Evolutionary conservation across 1,140 invertebrate species (phyloP), one percentile per base, ranked within the genome.

Genomic region (Temnothorax curvispinosus): DNA sequence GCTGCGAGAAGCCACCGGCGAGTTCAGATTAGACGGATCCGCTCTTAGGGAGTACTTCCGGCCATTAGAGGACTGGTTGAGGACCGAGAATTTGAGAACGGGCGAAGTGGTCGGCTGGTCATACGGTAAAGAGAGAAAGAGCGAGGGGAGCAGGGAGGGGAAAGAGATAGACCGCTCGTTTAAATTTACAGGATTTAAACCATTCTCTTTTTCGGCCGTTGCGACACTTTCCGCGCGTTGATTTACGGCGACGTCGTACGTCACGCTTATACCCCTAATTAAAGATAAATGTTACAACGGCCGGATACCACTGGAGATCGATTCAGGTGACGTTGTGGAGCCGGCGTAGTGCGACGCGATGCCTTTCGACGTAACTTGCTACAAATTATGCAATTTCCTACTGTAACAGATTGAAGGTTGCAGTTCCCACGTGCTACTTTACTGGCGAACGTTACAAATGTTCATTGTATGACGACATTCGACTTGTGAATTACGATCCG

Each of bases 41-140:
- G 98, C 99, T 0, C 94, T 99, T n/a, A 94, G 98, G 64, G 98
- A 99, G 92, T 99, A 99, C 94, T 99, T 99, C 96, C 96, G 97
- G 21, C 99, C 99, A 0, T 96, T 99, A 6, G 97, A 98, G 91
- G 97, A 98, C 35, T 99, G 98, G 98, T 95, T 99, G 71, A 96
- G 97, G 56, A 97, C 97, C 88, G 98, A 99, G 92, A 98, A 98
- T 93, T 94, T 98, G 0, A 95, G 97, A 74, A 98, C 97, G 13
- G 96, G 97, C 32, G 97, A 98, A 92, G 97, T 97, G 86, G 96
- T 98, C 7, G 98, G 98, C 32, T 98, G 98, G 98, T 97, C 97
- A 85, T 98, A 98, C 92, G 98, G 96, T 96, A 91, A 95, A 35
- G 15, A 35, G 1, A 35, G 6, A 32, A 5, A 6, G 5, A 32